phyloP scores from a whole-genome alignment of 2,888 invertebrate species.

The Thelaira solivaga region DNA sequence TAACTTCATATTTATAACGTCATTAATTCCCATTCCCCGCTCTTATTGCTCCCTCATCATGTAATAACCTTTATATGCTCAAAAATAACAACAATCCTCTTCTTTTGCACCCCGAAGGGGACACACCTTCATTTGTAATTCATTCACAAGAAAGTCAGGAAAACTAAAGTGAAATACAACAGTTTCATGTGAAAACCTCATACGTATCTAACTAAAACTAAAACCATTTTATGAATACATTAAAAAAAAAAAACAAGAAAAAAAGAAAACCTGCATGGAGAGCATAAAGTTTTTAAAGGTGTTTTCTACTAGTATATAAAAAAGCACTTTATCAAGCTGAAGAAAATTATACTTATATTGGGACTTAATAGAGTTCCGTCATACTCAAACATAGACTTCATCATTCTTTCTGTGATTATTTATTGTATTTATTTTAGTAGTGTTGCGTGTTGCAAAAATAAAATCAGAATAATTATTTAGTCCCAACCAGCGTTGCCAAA shows the following conservation, averaged over 20 bases:
- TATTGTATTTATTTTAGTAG: no score
- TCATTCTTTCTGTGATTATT: no score
- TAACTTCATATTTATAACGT: conserved; percentile 21
- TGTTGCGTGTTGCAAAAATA: conserved; percentile 51
- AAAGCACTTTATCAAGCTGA: no score
- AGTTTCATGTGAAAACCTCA: conserved; percentile 53
- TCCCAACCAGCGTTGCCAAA: no score
- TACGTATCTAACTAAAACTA: conserved; percentile 36
- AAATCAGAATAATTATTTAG: conserved; percentile 16
- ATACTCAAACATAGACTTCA: conserved; percentile 12
- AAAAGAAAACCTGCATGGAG: neutral
- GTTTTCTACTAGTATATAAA: conserved; percentile 4
- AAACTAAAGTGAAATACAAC: conserved; percentile 20
- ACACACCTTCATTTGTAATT: conserved; percentile 56
- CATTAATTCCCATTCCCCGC: neutral
- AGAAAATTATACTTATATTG: no score
- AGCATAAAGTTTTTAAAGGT: conserved; percentile 1
- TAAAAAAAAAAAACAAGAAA: no score
- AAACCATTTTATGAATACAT: conserved; percentile 56
- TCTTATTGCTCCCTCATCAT: no score
- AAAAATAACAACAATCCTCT: conserved; percentile 19
- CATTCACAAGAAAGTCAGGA: conserved; percentile 46
- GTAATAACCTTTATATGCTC: neutral
- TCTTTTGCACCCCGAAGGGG: conserved; percentile 23
- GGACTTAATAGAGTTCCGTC: conserved; percentile 44